phyloP scores from a whole-genome alignment of 2,888 invertebrate species.

The Phrixothrix hirtus region DNA sequence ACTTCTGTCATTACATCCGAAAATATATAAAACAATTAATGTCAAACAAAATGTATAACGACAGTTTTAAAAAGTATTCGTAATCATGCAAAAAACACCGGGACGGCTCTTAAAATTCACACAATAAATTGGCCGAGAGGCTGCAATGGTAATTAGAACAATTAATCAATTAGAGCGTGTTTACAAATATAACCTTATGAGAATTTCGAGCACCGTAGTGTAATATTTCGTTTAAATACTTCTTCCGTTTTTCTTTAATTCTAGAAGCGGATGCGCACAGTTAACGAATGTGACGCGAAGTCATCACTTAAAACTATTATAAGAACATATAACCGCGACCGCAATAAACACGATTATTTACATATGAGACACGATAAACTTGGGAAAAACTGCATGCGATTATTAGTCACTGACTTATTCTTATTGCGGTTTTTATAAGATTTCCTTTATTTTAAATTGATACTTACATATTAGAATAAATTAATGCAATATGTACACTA shows the following conservation, averaged over 20 bases:
- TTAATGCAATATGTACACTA: no score
- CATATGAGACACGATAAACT: slow-evolving; percentile 20
- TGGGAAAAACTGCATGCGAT: slow-evolving; percentile 18
- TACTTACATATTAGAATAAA: no score
- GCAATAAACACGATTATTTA: slow-evolving; percentile 24
- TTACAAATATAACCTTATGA: slow-evolving; percentile 42
- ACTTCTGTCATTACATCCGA: no score
- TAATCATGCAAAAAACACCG: not conserved
- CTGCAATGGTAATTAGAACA: slow-evolving; percentile 17
- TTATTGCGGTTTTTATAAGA: no score
- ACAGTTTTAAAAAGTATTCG: not conserved
- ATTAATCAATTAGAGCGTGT: slow-evolving; percentile 28
- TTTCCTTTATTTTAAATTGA: no score
- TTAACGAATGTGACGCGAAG: slow-evolving; percentile 56
- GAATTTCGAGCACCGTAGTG: slow-evolving; percentile 40
- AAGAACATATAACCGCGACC: slow-evolving; percentile 29
- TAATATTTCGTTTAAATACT: slow-evolving; percentile 51
- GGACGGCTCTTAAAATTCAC: slow-evolving; percentile 22
- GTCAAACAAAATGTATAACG: not conserved
- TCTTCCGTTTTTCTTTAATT: slow-evolving; percentile 55
- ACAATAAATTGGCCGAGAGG: slow-evolving; percentile 19
- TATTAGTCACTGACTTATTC: slow-evolving; percentile 7
- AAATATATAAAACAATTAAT: not conserved
- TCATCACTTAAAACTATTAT: slow-evolving; percentile 46
- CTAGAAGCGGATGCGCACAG: slow-evolving; percentile 52